These are phyloP conservation scores for Lepidotrigona ventralis DNA, from an alignment of 1,140 invertebrate species.

Conservation along the genomic window DNA sequence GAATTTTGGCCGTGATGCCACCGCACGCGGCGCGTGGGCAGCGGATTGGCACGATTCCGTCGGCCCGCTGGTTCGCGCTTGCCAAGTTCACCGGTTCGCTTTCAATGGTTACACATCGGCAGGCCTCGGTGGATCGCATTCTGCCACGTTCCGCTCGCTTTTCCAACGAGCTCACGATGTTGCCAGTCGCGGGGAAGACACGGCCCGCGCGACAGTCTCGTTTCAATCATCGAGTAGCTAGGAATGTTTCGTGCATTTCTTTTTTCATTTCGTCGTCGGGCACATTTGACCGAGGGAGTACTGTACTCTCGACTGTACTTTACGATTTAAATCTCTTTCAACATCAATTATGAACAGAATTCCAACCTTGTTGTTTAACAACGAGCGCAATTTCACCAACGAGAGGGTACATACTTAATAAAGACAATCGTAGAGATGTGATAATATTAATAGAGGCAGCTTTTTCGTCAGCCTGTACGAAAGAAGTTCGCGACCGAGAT, in stretches of 20 bases:
- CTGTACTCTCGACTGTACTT: too few relatives aligned
- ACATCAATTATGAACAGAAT: too few relatives aligned
- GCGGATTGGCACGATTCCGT: slow-evolving; percentile 49
- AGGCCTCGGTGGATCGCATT: slow-evolving; percentile 20
- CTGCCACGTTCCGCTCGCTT: slow-evolving; percentile 6
- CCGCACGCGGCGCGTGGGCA: slow-evolving; percentile 45
- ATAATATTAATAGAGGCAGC: neutral
- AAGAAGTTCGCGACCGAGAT: neutral
- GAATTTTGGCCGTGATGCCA: slow-evolving; percentile 56
- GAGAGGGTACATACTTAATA: too few relatives aligned
- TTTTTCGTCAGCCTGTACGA: neutral
- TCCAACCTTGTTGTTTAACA: too few relatives aligned
- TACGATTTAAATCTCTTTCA: too few relatives aligned
- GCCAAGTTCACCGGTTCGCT: slow-evolving; percentile 62
- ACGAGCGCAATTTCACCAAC: too few relatives aligned
- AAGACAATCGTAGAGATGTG: too few relatives aligned
- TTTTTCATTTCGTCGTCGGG: neutral
- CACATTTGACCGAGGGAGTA: neutral
- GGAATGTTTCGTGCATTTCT: neutral
- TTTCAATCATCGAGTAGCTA: slow-evolving; percentile 1
- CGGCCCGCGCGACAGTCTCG: slow-evolving; percentile 1
- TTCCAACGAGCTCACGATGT: neutral
- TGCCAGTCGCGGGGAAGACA: neutral
- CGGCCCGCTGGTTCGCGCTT: slow-evolving; percentile 21
- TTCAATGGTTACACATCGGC: slow-evolving; percentile 43